phyloP scores from a whole-genome alignment of 2,888 invertebrate genomes.

The Apoda limacodes region DNA sequence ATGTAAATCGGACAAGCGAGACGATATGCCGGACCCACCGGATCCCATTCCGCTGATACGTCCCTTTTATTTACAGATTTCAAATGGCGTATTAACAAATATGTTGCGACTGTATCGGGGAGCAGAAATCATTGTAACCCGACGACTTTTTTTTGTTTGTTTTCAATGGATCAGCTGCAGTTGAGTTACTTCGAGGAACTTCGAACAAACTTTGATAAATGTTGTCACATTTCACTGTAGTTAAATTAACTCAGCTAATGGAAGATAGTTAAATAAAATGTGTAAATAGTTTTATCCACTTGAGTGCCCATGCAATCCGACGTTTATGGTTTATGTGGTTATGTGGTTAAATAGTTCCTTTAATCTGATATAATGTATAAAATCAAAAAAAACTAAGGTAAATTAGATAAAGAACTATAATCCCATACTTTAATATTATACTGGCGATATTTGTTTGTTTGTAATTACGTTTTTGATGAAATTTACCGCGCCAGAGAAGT shows the following conservation, averaged over 20 bases:
- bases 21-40: conserved; percentile 40
- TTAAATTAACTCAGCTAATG: conserved; percentile 43
- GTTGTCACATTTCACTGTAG: conserved; percentile 40
- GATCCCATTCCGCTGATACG: conserved; percentile 39
- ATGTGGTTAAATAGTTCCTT: too few relatives aligned
- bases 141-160: conserved; percentile 38
- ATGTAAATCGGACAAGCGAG: conserved; percentile 61
- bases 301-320: too few relatives aligned
- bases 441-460: too few relatives aligned
- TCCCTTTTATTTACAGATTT: conserved; percentile 41
- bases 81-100: conserved; percentile 33
- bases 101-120: conserved; percentile 29
- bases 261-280: background rate
- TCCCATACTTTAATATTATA: too few relatives aligned
- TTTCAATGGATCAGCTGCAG: too few relatives aligned
- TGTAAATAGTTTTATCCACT: background rate
- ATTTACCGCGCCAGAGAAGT: too few relatives aligned
- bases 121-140: conserved; percentile 31
- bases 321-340: too few relatives aligned
- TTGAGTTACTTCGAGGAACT: conserved; percentile 32
- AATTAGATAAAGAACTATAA: too few relatives aligned
- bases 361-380: too few relatives aligned
- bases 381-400: too few relatives aligned
- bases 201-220: conserved; percentile 45
- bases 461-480: too few relatives aligned